Percentiles rank a stretch among this genome's conserved stretches.
phyloP scores from a whole-genome alignment of 2,888 invertebrate species.

The Diarsia rubi region DNA sequence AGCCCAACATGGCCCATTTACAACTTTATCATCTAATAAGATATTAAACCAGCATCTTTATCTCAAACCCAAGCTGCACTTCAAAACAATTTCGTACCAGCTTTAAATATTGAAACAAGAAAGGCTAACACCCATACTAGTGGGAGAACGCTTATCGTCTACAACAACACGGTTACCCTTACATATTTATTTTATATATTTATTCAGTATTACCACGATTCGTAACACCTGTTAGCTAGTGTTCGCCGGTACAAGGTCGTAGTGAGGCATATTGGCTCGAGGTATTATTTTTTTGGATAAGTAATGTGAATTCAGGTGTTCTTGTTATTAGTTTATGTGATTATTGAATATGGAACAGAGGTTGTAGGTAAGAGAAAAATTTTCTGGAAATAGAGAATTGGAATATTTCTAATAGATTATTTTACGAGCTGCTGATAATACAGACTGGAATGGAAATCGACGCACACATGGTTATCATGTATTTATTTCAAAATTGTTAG shows the following conservation, averaged over 20 bases:
- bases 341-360: constrained; percentile 32
- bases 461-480: background rate
- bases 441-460: background rate
- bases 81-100: constrained; percentile 15
- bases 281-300: constrained; percentile 60
- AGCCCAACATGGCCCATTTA: background rate
- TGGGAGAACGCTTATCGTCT: constrained; percentile 44
- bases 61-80: background rate
- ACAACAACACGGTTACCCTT: constrained; percentile 53
- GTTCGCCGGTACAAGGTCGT: constrained; percentile 58
- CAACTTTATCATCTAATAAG: background rate
- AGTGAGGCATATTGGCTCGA: constrained; percentile 59
- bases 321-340: constrained; percentile 49
- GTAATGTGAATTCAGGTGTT: constrained; percentile 59
- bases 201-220: constrained; percentile 66
- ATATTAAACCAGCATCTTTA: constrained; percentile 7
- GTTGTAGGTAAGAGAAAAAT: background rate
- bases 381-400: background rate
- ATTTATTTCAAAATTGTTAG: too few relatives aligned
- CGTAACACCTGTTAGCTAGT: constrained; percentile 65
- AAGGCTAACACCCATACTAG: constrained; percentile 27
- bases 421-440: background rate
- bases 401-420: background rate
- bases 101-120: constrained; percentile 50
- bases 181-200: constrained; percentile 62